These are phyloP conservation scores for Trachelus tabidus DNA, from an alignment of 2,888 invertebrate species.

Conservation along the genomic window DNA sequence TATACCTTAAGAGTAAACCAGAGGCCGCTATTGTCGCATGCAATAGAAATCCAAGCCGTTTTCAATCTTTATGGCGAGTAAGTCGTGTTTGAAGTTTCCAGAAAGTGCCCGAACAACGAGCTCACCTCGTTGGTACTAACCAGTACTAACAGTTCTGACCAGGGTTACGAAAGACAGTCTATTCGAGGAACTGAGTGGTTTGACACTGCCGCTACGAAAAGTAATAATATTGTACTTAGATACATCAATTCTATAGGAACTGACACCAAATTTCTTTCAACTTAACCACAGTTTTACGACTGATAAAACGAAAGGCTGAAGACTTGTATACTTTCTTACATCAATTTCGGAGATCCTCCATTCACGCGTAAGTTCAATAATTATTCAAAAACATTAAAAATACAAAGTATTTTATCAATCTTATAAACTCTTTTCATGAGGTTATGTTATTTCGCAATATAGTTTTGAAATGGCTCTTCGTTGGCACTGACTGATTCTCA, in stretches of 20 bases:
- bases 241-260: not conserved
- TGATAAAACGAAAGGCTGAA: not conserved
- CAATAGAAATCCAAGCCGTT: not conserved
- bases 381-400: not conserved
- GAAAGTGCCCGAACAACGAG: constrained; percentile 1
- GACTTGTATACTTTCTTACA: not conserved
- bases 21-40: not conserved
- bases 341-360: not conserved
- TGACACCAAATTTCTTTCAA: not conserved
- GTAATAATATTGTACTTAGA: not conserved
- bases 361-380: not conserved
- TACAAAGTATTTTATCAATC: not conserved
- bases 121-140: not conserved
- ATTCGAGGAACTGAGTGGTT: not conserved
- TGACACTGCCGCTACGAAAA: not conserved
- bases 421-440: not conserved
- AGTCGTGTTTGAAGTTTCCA: constrained; percentile 4
- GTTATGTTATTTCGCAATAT: too few relatives aligned
- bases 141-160: not conserved
- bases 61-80: not conserved
- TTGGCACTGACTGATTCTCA: not conserved
- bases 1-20: not conserved
- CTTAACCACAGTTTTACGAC: not conserved
- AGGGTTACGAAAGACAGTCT: not conserved
- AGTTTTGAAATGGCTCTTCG: not conserved